Base-by-base conservation (phyloP, 2,797 vertebrate genomes). In the Ctenopoma kingsleyae region DNA sequence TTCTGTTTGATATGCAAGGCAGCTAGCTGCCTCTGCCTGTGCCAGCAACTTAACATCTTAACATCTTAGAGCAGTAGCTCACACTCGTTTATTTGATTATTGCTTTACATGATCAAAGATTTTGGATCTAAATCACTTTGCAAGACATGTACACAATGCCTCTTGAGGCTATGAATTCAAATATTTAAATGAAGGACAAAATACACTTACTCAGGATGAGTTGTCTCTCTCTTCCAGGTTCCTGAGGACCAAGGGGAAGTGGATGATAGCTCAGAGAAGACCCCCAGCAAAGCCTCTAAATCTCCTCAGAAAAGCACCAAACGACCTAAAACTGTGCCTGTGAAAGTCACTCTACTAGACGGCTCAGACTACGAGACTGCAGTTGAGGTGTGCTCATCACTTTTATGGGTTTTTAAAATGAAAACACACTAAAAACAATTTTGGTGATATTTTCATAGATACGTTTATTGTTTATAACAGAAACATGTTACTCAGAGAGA, bases 281-380 rank as follows among this genome's bases (percentile, higher is more conserved):
- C 98, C 0, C 98, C 98, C 66, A 98, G 97, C 91, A 98, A 97
- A 92, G 95, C 96, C 79, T 97, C 98, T 87, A 97, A 96, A 82
- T 99, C 98, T 0, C 98, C 98, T 12, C 97, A 99, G 92, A 99
- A 97, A 93, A 94, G 84, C 57, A 93, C 80, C 86, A 98, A 97
- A 87, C 95, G 97, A 76, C 93, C 95, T 67, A 99, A 98, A 94
- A 97, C 95, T 5, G 90, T 96, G 32, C 89, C 96, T 25, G 96
- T 97, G 90, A 98, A 95, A 91, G 95, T 99, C 81, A 95, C 90
- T 20, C 94, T 99, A 35, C 96, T 99, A 0, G 98, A 99, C 20
- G 96, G 96, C 54, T 95, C 96, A 0, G 96, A 98, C 73, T 98
- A 97, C 0, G 97, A 99, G 62, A 95, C 95, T 0, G 96, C 94